Base-by-base conservation (phyloP, 1,140 invertebrate species). In the Drosophila takahashii region DNA sequence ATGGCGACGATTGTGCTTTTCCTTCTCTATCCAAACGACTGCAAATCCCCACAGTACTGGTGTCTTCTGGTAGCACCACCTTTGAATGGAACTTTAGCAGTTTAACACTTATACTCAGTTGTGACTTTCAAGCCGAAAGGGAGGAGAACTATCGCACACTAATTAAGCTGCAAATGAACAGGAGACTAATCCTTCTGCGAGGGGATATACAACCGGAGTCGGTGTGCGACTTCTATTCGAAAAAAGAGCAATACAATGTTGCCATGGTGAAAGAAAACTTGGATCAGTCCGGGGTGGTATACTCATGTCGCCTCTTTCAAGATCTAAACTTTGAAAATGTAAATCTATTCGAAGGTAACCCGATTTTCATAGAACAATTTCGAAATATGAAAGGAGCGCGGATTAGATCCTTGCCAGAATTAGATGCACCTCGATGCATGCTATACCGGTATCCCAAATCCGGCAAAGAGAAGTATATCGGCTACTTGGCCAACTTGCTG, bases 191-290 rank as follows among this genome's bases (percentile, higher is more conserved):
- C 3, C 34, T 61, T 1, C 26, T 74, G 0, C 48, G 52, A 9
- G 1, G 37, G 0, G 10, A 48, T 4, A 1, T 22, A 0, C 18
- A 16, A 1, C 62, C 64, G 2, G 27, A 45, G 7, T 0, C 13
- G 1, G 36, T 83, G 0, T 83, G 79, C 32, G 9, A 10, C 0
- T 34, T 2, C 0, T 78, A 75, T 4, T 5, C 8, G 26, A 11
- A n/a, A 0, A 51, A 51, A 16, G 81, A 87, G n/a, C 67, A 86
- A 37, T 69, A 77, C 22, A 84, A 90, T 42, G 54, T 84, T 16
- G 58, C 72, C 7, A n/a, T 87, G 45, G 16, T 86, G 7, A 34
- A 44, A 2, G 32, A 34, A 4, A 36, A 45, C 44, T 57, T 53
- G 4, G 2, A 26, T 15, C 7, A 8, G 7, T 29, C 7, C 1